Conservation (phyloP, 2,888 invertebrate species). For the Hyppa rectilinea region DNA sequence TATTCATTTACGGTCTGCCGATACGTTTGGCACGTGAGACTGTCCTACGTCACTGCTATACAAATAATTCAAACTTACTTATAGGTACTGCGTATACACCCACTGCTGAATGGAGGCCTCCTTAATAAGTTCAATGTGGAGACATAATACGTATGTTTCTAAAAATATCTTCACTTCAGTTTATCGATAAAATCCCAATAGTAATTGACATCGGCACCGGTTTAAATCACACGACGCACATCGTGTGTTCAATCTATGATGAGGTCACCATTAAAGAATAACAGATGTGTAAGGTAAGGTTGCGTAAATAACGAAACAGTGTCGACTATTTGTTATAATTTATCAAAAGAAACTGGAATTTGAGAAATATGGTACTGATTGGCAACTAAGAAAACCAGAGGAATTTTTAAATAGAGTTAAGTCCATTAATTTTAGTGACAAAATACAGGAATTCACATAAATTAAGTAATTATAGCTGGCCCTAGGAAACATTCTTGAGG, state of each 20-base stretch:
- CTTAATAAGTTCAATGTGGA: constrained; percentile 29
- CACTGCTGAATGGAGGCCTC: constrained; percentile 29
- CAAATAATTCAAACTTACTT: background rate
- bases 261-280: constrained; percentile 63
- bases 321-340: constrained; percentile 6
- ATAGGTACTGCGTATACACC: constrained; percentile 8
- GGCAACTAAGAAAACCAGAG: background rate
- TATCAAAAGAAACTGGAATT: constrained; percentile 13
- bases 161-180: constrained; percentile 40
- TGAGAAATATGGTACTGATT: background rate
- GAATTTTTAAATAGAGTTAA: background rate
- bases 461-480: background rate
- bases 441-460: background rate
- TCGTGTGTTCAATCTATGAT: constrained; percentile 57
- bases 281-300: constrained; percentile 43
- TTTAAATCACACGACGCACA: constrained; percentile 56
- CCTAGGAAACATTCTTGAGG: constrained; percentile 8
- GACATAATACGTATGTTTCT: constrained; percentile 24
- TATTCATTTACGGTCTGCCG: background rate
- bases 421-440: background rate
- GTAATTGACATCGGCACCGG: constrained; percentile 49
- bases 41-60: background rate
- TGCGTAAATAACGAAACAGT: constrained; percentile 25
- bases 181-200: constrained; percentile 49
- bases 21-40: background rate